Base-by-base conservation (phyloP, 2,888 invertebrate genomes). In the Vanessa cardui region DNA sequence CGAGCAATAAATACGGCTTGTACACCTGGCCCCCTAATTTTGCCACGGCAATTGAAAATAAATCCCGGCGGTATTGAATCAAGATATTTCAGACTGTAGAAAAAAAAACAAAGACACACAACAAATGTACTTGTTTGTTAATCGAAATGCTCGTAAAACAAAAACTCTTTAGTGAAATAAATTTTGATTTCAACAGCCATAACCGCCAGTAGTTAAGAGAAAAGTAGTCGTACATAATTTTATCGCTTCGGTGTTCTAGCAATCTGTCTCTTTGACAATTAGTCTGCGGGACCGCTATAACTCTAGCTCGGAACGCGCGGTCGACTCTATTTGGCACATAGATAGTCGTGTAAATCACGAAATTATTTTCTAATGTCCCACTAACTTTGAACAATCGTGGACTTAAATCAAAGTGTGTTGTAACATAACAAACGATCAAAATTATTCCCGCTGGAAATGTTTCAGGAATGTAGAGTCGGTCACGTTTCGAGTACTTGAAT, bases 11-110 rank as follows among this genome's bases (percentile, higher is more conserved):
- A 77, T 73, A 73, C 73, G 49, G 68, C 67, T 21, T 52, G 70
- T 66, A 71, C 77, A 77, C 77, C 77, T 76, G 77, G 72, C 70
- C 46, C 39, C 69, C 72, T 76, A 74, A 76, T 70, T 70, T 65
- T 44, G 60, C 46, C 44, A 58, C 46, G 61, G 20, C 66, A 71
- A 66, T 69, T 69, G 61, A 66, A 71, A 66, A 64, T 69, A 64
- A 66, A 71, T 69, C 64, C 66, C 64, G 58, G 49, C 59, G 9
- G 47, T 60, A 71, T 66, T 59, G 54, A 64, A 69, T 69, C 66
- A 71, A 44, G 44, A 52, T 44, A 64, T 59, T 66, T 69, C 56
- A 44, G 63, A 47, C 49, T 58, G 61, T 47, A 54, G 33, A 47
- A 60, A 52, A 39, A 66, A 58, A 62, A 50, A 58, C 45, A 70